Evolutionary conservation across 2,888 invertebrate genomes (phyloP).

Genomic region (Biston betularia): DNA sequence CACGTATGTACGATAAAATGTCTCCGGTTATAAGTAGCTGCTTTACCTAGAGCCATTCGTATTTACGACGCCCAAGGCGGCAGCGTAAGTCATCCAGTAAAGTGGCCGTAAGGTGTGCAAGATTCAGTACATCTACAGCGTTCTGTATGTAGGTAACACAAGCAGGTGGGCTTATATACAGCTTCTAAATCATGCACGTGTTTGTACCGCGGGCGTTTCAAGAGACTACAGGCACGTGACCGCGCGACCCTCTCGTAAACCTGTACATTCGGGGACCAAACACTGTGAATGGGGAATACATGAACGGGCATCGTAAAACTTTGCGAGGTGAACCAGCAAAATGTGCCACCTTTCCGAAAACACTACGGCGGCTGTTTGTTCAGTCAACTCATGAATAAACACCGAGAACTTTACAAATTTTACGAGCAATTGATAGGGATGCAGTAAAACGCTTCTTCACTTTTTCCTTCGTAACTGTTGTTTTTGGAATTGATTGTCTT

Average conservation of each 20-base stretch:
- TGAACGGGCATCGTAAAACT: constrained; percentile 34
- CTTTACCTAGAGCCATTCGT: constrained; percentile 14
- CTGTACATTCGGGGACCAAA: constrained; percentile 28
- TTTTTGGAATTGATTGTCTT: background rate
- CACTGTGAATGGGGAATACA: constrained; percentile 36
- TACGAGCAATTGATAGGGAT: constrained; percentile 26
- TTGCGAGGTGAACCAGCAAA: constrained; percentile 35
- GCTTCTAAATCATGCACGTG: constrained; percentile 32
- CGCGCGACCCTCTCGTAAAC: constrained; percentile 32
- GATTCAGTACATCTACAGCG: constrained; percentile 9
- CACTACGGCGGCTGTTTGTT: constrained; percentile 31
- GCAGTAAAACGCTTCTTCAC: constrained; percentile 8
- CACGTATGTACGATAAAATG: constrained; percentile 17
- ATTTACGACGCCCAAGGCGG: constrained; percentile 19
- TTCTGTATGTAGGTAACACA: background rate
- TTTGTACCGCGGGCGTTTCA: constrained; percentile 23
- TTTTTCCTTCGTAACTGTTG: background rate
- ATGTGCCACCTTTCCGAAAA: constrained; percentile 32
- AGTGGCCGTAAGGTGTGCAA: constrained; percentile 19
- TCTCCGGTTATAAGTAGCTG: constrained; percentile 5
- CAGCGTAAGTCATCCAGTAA: constrained; percentile 14
- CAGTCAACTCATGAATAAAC: constrained; percentile 35
- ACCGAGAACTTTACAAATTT: constrained; percentile 21
- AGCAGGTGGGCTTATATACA: background rate
- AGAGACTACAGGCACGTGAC: constrained; percentile 27